These are phyloP conservation scores for Petroica traversi DNA, from an alignment of 2,113 vertebrate genomes.

Conservation along the genomic window DNA sequence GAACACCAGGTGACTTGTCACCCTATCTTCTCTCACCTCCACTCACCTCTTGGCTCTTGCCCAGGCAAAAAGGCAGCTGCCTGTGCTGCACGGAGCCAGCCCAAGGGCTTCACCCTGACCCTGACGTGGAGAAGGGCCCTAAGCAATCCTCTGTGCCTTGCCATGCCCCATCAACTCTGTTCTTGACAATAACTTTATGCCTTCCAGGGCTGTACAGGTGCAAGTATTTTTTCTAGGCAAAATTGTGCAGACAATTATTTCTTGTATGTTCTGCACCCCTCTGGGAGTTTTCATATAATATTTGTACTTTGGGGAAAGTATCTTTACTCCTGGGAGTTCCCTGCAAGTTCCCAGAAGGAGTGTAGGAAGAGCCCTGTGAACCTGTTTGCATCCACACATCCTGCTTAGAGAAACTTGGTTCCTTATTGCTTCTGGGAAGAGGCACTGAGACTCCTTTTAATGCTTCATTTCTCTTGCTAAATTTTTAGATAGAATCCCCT, in stretches of 20 bases:
- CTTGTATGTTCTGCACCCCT: not conserved
- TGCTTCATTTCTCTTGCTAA: not conserved
- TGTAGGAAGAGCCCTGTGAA: not conserved
- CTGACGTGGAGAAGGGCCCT: not conserved
- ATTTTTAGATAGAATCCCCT: not conserved
- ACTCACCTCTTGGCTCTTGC: not conserved
- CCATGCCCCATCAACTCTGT: accelerated
- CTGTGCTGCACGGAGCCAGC: not conserved
- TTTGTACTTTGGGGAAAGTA: not conserved
- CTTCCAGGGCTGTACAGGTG: not conserved
- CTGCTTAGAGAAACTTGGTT: not conserved
- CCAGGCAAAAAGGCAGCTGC: not conserved
- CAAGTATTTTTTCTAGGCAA: not conserved
- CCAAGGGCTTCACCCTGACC: not conserved
- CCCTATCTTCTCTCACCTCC: not conserved
- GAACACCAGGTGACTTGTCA: not conserved
- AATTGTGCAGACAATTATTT: not conserved
- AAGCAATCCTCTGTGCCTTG: accelerated
- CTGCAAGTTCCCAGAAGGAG: not conserved
- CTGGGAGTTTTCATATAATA: not conserved
- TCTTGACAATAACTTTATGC: not conserved
- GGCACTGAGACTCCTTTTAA: not conserved
- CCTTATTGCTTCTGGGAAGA: not conserved
- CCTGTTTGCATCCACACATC: not conserved
- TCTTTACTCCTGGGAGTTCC: not conserved